These are phyloP conservation scores for Macrophya alboannulata DNA, from an alignment of 2,888 invertebrate species.

Conservation along the genomic window DNA sequence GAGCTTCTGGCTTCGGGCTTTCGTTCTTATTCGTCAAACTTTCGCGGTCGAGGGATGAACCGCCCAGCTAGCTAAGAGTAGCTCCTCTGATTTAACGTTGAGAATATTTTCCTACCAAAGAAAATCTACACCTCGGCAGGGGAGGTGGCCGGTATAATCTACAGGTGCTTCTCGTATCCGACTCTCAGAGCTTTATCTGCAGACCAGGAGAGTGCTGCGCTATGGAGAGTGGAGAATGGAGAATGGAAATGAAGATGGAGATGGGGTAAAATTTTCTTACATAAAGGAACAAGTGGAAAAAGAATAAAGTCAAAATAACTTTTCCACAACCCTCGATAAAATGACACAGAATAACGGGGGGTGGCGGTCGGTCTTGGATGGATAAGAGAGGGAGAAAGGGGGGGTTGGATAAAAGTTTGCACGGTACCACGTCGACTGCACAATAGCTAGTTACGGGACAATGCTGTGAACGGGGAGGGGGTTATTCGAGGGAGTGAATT, in stretches of 20 bases:
- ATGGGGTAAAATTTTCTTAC: neutral
- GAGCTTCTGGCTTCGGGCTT: neutral
- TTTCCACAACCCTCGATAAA: slow-evolving; percentile 38
- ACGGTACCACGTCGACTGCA: slow-evolving; percentile 72
- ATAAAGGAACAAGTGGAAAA: slow-evolving; percentile 9
- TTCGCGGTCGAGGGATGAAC: neutral
- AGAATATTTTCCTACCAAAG: slow-evolving; percentile 1
- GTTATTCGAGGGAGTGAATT: slow-evolving; percentile 68
- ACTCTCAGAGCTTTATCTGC: neutral
- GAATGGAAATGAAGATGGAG: neutral
- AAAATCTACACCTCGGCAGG: slow-evolving; percentile 19
- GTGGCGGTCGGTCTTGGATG: neutral
- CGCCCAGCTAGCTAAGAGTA: neutral
- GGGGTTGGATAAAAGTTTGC: slow-evolving; percentile 70
- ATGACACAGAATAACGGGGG: slow-evolving; percentile 33
- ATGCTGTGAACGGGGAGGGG: slow-evolving; percentile 73
- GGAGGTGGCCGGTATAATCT: slow-evolving; percentile 16
- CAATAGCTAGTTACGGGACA: slow-evolving; percentile 80
- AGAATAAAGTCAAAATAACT: slow-evolving; percentile 33
- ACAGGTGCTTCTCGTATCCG: slow-evolving; percentile 26
- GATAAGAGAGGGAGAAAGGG: slow-evolving; percentile 2
- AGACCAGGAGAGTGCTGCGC: neutral
- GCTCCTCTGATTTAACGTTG: neutral
- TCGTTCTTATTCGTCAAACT: neutral
- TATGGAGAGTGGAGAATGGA: neutral